These are phyloP conservation scores for Crepidodera aurea DNA, from an alignment of 2,888 invertebrate species.

Conservation along the genomic window DNA sequence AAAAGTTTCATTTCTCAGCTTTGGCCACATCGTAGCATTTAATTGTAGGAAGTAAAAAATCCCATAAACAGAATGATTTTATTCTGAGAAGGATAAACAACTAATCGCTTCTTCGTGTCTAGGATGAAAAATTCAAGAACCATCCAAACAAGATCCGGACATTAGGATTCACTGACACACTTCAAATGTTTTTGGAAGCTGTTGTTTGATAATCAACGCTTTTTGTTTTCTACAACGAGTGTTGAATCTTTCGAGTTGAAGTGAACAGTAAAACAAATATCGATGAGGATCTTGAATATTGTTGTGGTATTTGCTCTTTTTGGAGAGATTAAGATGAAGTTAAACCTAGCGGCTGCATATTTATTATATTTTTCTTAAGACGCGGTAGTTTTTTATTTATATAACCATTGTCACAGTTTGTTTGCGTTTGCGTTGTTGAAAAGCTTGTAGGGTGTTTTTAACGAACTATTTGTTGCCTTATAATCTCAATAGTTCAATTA, in stretches of 20 bases:
- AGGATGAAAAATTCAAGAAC: constrained; percentile 19
- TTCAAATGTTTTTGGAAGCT: constrained; percentile 25
- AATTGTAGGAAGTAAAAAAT: too few relatives aligned
- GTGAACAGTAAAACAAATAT: constrained; percentile 1
- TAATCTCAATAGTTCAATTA: too few relatives aligned
- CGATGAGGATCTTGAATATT: not conserved
- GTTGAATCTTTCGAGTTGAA: constrained; percentile 3
- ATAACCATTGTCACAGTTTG: too few relatives aligned
- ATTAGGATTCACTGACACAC: constrained; percentile 24
- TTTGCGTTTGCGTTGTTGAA: too few relatives aligned
- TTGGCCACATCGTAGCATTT: too few relatives aligned
- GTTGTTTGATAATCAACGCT: constrained; percentile 18
- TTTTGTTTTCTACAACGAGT: constrained; percentile 22
- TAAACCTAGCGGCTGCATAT: too few relatives aligned
- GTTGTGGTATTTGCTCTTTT: not conserved
- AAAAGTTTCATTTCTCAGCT: too few relatives aligned
- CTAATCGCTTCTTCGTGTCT: constrained; percentile 27
- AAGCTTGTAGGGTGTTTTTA: too few relatives aligned
- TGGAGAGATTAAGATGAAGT: too few relatives aligned
- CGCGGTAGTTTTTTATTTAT: too few relatives aligned
- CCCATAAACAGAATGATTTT: constrained; percentile 19
- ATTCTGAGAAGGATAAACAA: constrained; percentile 39
- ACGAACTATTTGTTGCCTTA: too few relatives aligned
- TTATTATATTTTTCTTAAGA: too few relatives aligned
- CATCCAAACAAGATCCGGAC: constrained; percentile 17